Base-by-base conservation (phyloP, 2,113 vertebrate species). In the Dasyornis broadbenti region DNA sequence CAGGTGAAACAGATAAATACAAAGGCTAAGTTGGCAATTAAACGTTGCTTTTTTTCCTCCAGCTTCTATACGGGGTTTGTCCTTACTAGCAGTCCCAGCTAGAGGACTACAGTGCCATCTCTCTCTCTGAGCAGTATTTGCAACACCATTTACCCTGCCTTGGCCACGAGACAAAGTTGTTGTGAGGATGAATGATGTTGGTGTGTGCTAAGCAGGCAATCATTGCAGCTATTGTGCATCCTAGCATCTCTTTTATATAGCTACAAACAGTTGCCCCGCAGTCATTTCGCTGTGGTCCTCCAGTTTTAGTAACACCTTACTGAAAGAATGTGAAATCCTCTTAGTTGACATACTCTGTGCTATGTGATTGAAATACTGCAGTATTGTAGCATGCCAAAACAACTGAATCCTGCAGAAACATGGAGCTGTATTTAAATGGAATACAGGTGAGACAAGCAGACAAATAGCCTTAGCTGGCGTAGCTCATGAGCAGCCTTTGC, bases 41-140 rank as follows among this genome's bases (percentile, higher is more conserved):
- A 57, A 89, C 5, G 2, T 49, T 63, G 40, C 2, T 57, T 76
- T 93, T 93, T 76, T 84, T 33, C 53, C 40, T 54, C 70, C 61
- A 78, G 66, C 44, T 91, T 80, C 17, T 63, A 13, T 35, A 40
- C 21, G 10, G 9, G 14, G 11, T 81, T 91, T 53, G 60, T 83
- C 59, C 63, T 95, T 70, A 22, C 52, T 13, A 30, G 56, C 72
- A 75, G 24, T 52, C 45, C n/a, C 53, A 93, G 33, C 35, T 30
- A 65, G 82, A 97, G 69, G n/a, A 94, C 84, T 76, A 10, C 23
- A 94, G 91, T 91, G 82, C 83, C 88, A 77, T 89, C 92, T 95
- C 56, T 94, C 69, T 89, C 91, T 37, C 52, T 44, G 40, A 91
- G 39, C 50, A 37, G 66, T 76, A 63, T 66, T 88, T 96, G 59